Evolutionary conservation across 1,140 invertebrate genomes (phyloP), one percentile per base, ranked within the genome.

Genomic region (Saccostrea cuccullata): DNA sequence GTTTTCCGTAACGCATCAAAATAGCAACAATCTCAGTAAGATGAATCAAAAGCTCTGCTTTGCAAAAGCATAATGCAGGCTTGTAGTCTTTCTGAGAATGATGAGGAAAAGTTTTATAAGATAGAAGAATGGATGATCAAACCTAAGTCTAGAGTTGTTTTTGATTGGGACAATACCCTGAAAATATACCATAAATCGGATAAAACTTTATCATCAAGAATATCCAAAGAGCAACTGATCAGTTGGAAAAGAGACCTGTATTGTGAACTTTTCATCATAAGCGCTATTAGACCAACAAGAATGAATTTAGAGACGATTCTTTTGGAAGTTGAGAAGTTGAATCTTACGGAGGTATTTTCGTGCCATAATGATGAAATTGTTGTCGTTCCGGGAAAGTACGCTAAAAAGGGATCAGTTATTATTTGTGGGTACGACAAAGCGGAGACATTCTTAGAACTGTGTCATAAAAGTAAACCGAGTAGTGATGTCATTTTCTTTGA

Each of bases 341-440:
- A 82, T 12, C 23, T 91, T 9, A 55, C 47, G 55, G 87, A 91
- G 30, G 11, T 91, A 8, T 91, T 91, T 83, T 60, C 77, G 23
- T 36, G 70, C 13, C 83, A 87, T 9, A 23, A 83, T 47, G 87
- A 86, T 60, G 77, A 87, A 23, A 82, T 70, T 15, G 30, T 89
- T 26, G 86, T 87, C 36, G 55, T 87, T 8, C 55, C 89, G 8
- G 85, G 86, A 30, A 87, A 86, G 70, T 91, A 77, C 84, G 90
- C 86, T 5, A 55, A 89, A 26, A 90, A 90, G 73, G 90, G 90
- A 77, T 89, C 87, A 56, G 64, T 91, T n/a, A 86, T 91, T n/a
- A 88, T 89, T 36, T 91, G 90, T 84, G 90, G 90, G 15, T 91
- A 91, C 86, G 90, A 91, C 60, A 91, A 91, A 77, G 90, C 90